Percentiles rank a stretch among this genome's conserved stretches.
These are phyloP conservation scores for Caenorhabditis angaria DNA, from an alignment of 2,888 invertebrate species.

Conservation along the genomic window DNA sequence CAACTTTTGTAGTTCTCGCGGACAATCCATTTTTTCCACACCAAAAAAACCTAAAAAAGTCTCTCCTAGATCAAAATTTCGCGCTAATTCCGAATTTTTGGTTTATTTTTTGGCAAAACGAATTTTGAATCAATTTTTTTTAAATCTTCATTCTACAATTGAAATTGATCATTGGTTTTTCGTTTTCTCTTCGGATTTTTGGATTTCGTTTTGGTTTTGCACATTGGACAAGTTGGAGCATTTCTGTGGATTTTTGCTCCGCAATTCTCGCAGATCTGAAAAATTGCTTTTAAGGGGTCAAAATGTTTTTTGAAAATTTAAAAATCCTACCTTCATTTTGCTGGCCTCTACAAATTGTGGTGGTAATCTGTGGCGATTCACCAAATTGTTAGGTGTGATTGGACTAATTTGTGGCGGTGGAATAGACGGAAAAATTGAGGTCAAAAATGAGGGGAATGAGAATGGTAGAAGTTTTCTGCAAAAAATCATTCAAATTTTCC, in stretches of 20 bases:
- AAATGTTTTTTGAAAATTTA: neutral
- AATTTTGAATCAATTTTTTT: too few species aligned
- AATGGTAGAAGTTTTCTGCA: neutral
- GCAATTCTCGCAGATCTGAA: constrained; percentile 75
- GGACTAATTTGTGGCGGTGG: neutral
- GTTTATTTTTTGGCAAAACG: too few species aligned
- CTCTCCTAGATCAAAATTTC: too few species aligned
- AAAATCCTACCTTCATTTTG: constrained; percentile 34
- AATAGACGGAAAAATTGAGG: neutral
- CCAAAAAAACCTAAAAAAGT: too few species aligned
- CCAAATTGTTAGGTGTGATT: constrained; percentile 12
- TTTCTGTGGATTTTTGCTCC: constrained; percentile 80
- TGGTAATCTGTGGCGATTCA: constrained; percentile 36
- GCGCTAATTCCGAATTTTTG: too few species aligned
- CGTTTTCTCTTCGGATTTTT: constrained; percentile 49
- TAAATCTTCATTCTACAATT: too few species aligned
- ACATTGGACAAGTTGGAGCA: constrained; percentile 97
- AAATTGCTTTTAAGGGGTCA: neutral
- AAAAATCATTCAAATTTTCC: neutral
- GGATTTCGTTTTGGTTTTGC: constrained; percentile 74
- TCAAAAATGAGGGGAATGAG: neutral
- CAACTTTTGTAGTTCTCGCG: too few species aligned
- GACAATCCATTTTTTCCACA: too few species aligned
- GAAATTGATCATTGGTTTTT: neutral
- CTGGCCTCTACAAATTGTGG: constrained; percentile 38